Conservation (phyloP, 2,113 vertebrate genomes). For the Siniperca chuatsi region DNA sequence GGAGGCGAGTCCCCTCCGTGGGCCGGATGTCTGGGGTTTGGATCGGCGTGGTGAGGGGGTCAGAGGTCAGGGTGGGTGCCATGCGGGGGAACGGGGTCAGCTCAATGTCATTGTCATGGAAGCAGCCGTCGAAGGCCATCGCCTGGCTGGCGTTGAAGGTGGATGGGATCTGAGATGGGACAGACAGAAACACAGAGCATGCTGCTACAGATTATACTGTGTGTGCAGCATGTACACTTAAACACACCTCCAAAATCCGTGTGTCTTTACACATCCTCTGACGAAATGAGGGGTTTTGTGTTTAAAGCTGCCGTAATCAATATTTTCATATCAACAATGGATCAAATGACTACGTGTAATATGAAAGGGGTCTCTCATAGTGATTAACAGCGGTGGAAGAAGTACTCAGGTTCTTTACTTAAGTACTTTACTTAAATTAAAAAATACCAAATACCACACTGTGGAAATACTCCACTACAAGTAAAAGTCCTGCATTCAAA, state of each 20-base stretch:
- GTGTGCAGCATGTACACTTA: too few species aligned
- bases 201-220: too few species aligned
- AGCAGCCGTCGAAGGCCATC: constrained; percentile 94
- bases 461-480: too few species aligned
- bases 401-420: too few species aligned
- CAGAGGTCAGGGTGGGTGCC: constrained; percentile 53
- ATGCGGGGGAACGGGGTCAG: constrained; percentile 76
- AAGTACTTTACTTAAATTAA: too few species aligned
- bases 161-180: constrained; percentile 84
- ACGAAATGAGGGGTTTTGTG: background rate
- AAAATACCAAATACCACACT: too few species aligned
- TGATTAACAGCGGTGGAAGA: too few species aligned
- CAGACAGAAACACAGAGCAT: background rate
- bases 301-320: background rate
- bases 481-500: too few species aligned
- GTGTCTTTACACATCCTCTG: background rate
- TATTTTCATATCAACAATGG: background rate
- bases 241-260: background rate
- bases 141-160: constrained; percentile 89
- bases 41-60: constrained; percentile 55
- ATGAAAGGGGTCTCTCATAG: too few species aligned
- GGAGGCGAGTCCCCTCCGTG: constrained; percentile 75
- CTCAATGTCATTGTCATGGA: constrained; percentile 87
- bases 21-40: constrained; percentile 62
- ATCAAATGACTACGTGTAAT: background rate